A percentile compares a stretch with the other conserved stretches of the same genome.
phyloP scores from a whole-genome alignment of 2,113 vertebrate species.

The Malurus cyaneus region DNA sequence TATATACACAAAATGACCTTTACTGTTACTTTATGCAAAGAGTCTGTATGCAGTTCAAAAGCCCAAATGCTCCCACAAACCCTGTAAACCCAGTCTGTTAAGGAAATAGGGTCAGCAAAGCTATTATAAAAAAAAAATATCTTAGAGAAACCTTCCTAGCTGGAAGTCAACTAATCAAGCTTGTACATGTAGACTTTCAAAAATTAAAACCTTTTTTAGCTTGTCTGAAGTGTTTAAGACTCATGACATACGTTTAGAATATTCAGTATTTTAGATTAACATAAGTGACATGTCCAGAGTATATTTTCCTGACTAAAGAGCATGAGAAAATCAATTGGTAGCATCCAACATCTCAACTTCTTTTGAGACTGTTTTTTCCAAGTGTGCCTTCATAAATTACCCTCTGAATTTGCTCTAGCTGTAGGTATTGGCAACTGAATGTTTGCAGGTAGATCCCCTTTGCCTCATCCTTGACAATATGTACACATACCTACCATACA shows the following conservation, averaged over 20 bases:
- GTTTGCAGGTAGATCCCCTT: background rate
- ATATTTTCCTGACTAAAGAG: background rate
- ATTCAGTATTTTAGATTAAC: background rate
- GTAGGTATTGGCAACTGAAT: background rate
- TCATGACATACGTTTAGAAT: background rate
- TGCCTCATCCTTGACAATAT: background rate
- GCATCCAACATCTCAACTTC: background rate
- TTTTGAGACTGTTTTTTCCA: background rate
- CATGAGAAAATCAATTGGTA: background rate
- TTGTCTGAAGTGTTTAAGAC: background rate
- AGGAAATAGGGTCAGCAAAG: background rate
- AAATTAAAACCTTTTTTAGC: background rate
- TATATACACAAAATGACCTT: background rate
- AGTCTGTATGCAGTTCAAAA: background rate
- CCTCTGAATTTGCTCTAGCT: background rate
- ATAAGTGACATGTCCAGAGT: background rate
- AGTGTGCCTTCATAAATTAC: background rate
- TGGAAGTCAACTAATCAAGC: background rate
- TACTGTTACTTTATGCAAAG: background rate
- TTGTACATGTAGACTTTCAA: background rate
- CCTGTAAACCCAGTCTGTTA: background rate
- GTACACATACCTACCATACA: too few species aligned
- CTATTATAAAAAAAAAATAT: background rate
- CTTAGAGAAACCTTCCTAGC: background rate
- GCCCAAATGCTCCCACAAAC: background rate